Evolutionary conservation across 2,113 vertebrate species (phyloP), one percentile per base, ranked within the genome.

Genomic region (Pterocles burchelli): DNA sequence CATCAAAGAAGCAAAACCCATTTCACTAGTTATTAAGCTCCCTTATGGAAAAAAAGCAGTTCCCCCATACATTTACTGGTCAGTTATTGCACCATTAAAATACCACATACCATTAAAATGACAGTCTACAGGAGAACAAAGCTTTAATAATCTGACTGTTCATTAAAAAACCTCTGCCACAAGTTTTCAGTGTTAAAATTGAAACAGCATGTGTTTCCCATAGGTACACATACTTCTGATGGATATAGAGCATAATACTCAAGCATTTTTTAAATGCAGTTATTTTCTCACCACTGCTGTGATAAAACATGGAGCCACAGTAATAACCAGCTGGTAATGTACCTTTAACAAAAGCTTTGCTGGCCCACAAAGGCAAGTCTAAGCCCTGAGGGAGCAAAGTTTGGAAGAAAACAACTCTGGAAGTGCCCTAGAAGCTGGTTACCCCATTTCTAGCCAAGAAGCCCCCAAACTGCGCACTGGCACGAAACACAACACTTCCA

Each of bases 391-490:
- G 51, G 46, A 90, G 11, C 10, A 22, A 66, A 85, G 25, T 73
- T 79, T 5, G 5, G 24, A 90, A 26, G 13, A 71, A 88, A 85
- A 83, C 74, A 91, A 88, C 26, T 34, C 68, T 80, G 38, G 29
- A 74, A 77, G 38, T 11, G 19, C 38, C 41, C 33, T 55, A 74
- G 34, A 90, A 16, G 55, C 34, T 31, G 9, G 17, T 17, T 74
- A 88, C 18, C 12, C 74, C 0, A 0, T 8, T 87, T 51, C 34
- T 43, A 87, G 49, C 14, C 68, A 58, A 34, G 15, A 91, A 57
- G 25, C 7, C 3, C 11, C 21, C 5, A 18, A 11, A 45, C 9
- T 1, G 1, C 0, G 0, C 33, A 24, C 2, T 51, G 48, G 54
- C 58, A 82, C 0, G 2, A 25, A 5, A 25, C 31, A 89, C 13